These are phyloP conservation scores for Holocentrus rufus DNA, from an alignment of 2,797 vertebrate genomes.

Conservation along the genomic window DNA sequence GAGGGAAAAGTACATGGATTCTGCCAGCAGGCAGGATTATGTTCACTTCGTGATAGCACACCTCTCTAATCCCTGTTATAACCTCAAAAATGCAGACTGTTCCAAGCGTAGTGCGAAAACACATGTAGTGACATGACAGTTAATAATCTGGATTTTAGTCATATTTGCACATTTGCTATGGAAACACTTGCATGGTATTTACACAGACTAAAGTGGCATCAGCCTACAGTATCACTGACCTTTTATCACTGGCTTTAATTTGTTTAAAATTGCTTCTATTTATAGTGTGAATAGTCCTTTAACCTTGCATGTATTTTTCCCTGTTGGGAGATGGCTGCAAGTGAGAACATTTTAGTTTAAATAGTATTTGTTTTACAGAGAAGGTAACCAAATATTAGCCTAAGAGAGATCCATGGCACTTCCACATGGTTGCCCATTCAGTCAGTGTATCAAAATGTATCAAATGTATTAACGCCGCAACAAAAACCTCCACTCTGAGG, in stretches of 20 bases:
- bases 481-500: not conserved
- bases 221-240: slow-evolving; percentile 2
- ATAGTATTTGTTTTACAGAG: too few relatives aligned
- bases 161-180: slow-evolving; percentile 40
- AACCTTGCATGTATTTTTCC: not conserved
- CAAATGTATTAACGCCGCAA: slow-evolving; percentile 12
- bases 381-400: not conserved
- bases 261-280: too few relatives aligned
- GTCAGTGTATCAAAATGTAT: slow-evolving; percentile 2
- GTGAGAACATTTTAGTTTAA: slow-evolving; percentile 30
- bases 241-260: slow-evolving; percentile 11
- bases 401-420: too few relatives aligned
- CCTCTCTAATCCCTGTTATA: slow-evolving; percentile 46
- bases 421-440: too few relatives aligned
- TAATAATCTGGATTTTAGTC: slow-evolving; percentile 37
- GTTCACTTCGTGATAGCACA: slow-evolving; percentile 15
- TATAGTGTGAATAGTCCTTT: slow-evolving; percentile 1
- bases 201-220: slow-evolving; percentile 5
- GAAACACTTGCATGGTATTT: slow-evolving; percentile 24
- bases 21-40: slow-evolving; percentile 33
- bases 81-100: slow-evolving; percentile 40
- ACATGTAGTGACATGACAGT: slow-evolving; percentile 33
- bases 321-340: slow-evolving; percentile 2
- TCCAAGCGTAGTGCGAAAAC: slow-evolving; percentile 8
- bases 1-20: slow-evolving; percentile 24